These are phyloP conservation scores for Pygoscelis antarcticus DNA, from an alignment of 2,113 vertebrate genomes.

Conservation along the genomic window DNA sequence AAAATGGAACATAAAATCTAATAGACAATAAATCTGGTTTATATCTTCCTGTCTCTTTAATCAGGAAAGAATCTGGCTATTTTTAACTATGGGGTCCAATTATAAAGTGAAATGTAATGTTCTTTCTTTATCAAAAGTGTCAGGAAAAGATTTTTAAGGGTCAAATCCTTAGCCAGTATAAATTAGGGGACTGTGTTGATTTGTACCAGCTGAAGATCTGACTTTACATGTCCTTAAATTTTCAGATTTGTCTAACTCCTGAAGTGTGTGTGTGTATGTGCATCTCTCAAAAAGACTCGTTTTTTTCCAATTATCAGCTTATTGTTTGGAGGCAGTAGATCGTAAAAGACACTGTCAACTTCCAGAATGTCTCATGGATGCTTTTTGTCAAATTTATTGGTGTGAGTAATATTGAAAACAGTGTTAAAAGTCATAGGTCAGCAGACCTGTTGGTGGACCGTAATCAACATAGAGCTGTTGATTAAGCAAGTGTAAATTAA, in stretches of 20 bases:
- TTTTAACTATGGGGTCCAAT: slow-evolving; percentile 52
- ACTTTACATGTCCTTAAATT: slow-evolving; percentile 10
- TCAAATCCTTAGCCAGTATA: slow-evolving; percentile 21
- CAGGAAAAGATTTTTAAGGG: slow-evolving; percentile 58
- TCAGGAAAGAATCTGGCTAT: slow-evolving; percentile 55
- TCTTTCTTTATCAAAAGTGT: slow-evolving; percentile 51
- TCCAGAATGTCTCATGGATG: neutral
- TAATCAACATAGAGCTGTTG: neutral
- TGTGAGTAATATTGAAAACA: neutral
- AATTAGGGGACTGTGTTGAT: slow-evolving; percentile 16
- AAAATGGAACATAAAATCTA: slow-evolving; percentile 66
- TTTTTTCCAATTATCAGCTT: neutral
- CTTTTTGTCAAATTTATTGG: neutral
- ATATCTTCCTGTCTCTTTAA: slow-evolving; percentile 59
- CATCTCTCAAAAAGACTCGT: neutral
- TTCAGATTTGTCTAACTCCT: neutral
- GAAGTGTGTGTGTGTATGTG: neutral
- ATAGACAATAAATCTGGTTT: slow-evolving; percentile 64
- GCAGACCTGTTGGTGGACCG: neutral
- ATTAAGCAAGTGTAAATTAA: neutral
- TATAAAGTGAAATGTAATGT: slow-evolving; percentile 57
- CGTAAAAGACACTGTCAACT: neutral
- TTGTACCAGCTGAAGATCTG: slow-evolving; percentile 32
- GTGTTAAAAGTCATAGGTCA: neutral
- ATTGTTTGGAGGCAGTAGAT: neutral